A percentile compares a stretch with the other conserved stretches of the same genome.
Conservation (phyloP, 1,140 invertebrate genomes). For the Psix sp. region DNA sequence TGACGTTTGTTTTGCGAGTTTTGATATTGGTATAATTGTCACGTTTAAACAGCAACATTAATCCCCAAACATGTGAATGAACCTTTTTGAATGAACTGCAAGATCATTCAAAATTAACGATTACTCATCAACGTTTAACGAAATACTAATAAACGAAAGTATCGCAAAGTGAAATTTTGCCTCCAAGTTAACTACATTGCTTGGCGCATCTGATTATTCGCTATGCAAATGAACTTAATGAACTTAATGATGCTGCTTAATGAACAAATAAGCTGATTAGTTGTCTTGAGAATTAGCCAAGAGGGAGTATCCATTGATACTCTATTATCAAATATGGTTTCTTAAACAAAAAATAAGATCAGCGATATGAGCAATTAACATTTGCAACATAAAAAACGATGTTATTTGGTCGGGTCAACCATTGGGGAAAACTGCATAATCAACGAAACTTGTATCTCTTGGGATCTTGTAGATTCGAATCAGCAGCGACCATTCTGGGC, state of each 20-base stretch:
- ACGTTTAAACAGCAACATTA: too few relatives aligned
- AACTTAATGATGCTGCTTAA: too few relatives aligned
- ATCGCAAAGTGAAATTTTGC: too few relatives aligned
- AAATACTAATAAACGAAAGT: too few relatives aligned
- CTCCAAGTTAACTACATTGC: conserved; percentile 9
- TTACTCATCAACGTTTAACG: too few relatives aligned
- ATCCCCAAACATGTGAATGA: too few relatives aligned
- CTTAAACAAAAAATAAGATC: too few relatives aligned
- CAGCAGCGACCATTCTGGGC: conserved; percentile 62
- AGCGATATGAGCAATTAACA: conserved; percentile 43
- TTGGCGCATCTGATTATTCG: neutral
- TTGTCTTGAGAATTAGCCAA: conserved; percentile 5
- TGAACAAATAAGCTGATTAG: conserved; percentile 19
- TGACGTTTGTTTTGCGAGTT: too few relatives aligned
- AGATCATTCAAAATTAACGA: too few relatives aligned
- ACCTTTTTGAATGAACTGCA: too few relatives aligned
- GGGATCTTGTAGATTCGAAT: conserved; percentile 61
- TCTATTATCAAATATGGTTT: too few relatives aligned
- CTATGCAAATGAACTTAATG: conserved; percentile 12
- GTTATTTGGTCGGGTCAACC: conserved; percentile 35
- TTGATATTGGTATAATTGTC: too few relatives aligned
- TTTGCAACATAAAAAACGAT: conserved; percentile 48
- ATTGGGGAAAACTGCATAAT: conserved; percentile 45
- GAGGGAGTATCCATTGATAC: conserved; percentile 10
- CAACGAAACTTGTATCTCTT: conserved; percentile 50